phyloP scores from a whole-genome alignment of 2,888 invertebrate species.

The Thecocarcelia acutangulata region DNA sequence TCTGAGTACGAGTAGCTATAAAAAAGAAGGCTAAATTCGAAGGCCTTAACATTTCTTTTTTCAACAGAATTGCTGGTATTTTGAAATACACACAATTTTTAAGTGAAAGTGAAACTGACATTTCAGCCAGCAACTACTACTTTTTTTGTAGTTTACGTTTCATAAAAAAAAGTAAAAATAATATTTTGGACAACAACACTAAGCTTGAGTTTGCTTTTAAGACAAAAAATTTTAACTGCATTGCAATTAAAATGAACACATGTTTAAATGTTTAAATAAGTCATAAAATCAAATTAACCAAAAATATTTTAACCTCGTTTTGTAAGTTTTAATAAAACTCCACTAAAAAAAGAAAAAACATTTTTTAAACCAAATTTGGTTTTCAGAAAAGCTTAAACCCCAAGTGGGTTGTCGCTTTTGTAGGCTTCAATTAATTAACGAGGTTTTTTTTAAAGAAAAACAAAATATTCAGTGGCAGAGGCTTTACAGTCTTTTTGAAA shows the following conservation, averaged over 20 bases:
- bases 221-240: conserved; percentile 13
- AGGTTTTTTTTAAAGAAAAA: background rate
- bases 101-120: conserved; percentile 49
- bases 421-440: conserved; percentile 56
- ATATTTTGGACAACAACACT: background rate
- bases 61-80: background rate
- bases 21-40: background rate
- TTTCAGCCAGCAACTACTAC: conserved; percentile 23
- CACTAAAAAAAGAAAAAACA: conserved; percentile 6
- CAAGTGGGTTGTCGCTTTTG: conserved; percentile 54
- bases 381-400: conserved; percentile 9
- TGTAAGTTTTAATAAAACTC: conserved; percentile 3
- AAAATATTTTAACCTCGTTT: conserved; percentile 51
- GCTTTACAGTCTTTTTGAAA: conserved; percentile 5
- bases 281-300: conserved; percentile 24
- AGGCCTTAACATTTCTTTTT: conserved; percentile 23
- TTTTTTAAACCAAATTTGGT: conserved; percentile 43
- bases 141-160: conserved; percentile 1
- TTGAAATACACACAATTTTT: background rate
- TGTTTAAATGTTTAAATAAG: background rate
- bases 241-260: conserved; percentile 14
- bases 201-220: conserved; percentile 16
- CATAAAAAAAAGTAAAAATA: background rate
- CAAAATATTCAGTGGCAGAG: conserved; percentile 12
- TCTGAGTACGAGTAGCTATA: background rate